phyloP scores from a whole-genome alignment of 2,888 invertebrate species.

The Reticulitermes lucifugus region DNA sequence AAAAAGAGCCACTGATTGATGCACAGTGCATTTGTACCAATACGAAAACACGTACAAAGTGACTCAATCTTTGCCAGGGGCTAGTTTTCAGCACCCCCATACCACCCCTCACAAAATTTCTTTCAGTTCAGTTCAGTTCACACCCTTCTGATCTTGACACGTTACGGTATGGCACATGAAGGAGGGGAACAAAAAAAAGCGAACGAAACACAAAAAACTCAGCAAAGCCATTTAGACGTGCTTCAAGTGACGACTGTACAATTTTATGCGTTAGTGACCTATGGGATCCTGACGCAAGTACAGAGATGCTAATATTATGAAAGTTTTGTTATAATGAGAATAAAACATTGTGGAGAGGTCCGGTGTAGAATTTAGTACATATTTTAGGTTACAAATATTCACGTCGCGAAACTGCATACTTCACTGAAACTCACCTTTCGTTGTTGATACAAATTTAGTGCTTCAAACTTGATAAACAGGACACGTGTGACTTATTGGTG shows the following conservation, averaged over 20 bases:
- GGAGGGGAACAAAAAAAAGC: conserved; percentile 6
- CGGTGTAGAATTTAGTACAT: too few species aligned
- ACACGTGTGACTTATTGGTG: too few species aligned
- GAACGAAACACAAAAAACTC: neutral
- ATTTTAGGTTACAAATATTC: too few species aligned
- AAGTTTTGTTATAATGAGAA: too few species aligned
- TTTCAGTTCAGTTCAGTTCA: conserved; percentile 37
- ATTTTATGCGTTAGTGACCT: neutral
- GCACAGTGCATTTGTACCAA: too few species aligned
- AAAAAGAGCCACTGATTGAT: too few species aligned
- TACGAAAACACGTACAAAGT: neutral
- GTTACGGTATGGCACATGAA: conserved; percentile 21
- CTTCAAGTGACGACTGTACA: conserved; percentile 17
- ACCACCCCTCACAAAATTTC: neutral
- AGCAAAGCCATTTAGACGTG: conserved; percentile 2
- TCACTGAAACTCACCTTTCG: too few species aligned
- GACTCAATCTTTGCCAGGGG: neutral
- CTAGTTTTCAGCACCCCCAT: conserved; percentile 15
- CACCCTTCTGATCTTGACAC: conserved; percentile 38
- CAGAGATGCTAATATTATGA: too few species aligned
- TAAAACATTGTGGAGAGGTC: too few species aligned
- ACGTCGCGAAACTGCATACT: too few species aligned
- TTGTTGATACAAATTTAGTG: too few species aligned
- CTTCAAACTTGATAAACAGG: too few species aligned
- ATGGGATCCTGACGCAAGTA: neutral